phyloP scores from a whole-genome alignment of 2,888 invertebrate genomes.

The Fissipunctia ypsillon region DNA sequence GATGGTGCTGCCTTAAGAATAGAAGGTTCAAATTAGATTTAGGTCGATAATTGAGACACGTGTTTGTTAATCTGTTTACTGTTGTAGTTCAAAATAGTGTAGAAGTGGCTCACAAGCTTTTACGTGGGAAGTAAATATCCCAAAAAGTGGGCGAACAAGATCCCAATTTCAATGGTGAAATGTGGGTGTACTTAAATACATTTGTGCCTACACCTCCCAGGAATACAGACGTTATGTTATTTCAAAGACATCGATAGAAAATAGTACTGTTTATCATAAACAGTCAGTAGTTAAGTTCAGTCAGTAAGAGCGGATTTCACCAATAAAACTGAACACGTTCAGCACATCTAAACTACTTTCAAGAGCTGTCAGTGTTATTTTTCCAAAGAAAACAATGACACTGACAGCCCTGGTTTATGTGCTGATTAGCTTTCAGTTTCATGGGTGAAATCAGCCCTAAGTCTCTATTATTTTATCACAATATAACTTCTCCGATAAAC shows the following conservation, averaged over 20 bases:
- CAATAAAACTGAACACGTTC: too few species aligned
- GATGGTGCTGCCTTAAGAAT: slow-evolving; percentile 52
- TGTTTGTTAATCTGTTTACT: slow-evolving; percentile 13
- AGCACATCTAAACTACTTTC: too few species aligned
- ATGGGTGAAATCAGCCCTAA: too few species aligned
- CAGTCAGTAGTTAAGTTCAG: too few species aligned
- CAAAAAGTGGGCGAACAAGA: not conserved
- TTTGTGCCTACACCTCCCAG: not conserved
- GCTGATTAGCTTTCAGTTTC: too few species aligned
- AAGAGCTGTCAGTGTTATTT: too few species aligned
- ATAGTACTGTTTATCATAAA: too few species aligned
- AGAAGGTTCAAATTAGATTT: slow-evolving; percentile 42
- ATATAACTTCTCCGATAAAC: not conserved
- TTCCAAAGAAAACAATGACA: too few species aligned
- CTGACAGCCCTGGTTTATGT: too few species aligned
- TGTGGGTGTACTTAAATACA: not conserved
- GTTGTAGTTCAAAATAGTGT: not conserved
- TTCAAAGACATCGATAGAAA: not conserved
- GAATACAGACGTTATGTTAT: not conserved
- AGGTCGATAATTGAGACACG: slow-evolving; percentile 19
- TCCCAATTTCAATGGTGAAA: not conserved
- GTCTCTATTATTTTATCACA: not conserved
- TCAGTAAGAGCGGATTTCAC: too few species aligned
- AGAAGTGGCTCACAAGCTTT: not conserved
- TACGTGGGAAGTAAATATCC: not conserved